Conservation (phyloP, 2,797 vertebrate genomes). For the Eulemur rubriventer region DNA sequence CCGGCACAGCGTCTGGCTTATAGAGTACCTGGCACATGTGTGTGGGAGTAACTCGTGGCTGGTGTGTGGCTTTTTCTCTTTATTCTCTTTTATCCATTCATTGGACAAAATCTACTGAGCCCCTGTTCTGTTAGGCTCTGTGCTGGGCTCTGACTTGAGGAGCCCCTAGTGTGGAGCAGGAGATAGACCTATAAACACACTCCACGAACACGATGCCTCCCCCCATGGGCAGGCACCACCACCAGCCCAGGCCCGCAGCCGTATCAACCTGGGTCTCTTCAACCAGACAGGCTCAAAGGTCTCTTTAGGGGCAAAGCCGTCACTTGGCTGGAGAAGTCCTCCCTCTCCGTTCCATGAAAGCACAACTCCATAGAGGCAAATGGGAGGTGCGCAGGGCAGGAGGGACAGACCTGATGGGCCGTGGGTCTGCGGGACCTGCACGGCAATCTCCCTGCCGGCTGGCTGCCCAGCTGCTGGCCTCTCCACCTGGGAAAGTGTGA, state of each 20-base stretch:
- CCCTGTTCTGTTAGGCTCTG: background rate
- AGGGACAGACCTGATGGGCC: background rate
- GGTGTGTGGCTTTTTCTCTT: background rate
- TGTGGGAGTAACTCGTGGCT: background rate
- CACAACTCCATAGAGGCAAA: background rate
- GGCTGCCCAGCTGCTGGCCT: background rate
- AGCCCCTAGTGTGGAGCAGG: background rate
- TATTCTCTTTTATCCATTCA: background rate
- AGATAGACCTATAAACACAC: background rate
- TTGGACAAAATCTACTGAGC: background rate
- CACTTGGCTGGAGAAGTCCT: background rate
- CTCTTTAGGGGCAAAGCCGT: background rate
- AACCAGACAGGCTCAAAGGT: background rate
- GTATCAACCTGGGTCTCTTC: background rate
- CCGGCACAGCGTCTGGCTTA: background rate
- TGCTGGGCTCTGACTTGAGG: too few relatives aligned
- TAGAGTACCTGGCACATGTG: background rate
- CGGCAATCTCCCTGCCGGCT: background rate
- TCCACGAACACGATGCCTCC: fast-evolving
- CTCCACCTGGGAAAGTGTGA: background rate
- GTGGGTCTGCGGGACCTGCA: background rate
- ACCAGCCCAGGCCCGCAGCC: background rate
- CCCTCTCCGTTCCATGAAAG: background rate
- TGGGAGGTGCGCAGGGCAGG: background rate
- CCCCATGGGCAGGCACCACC: fast-evolving